These are phyloP conservation scores for Chunga burmeisteri DNA, from an alignment of 2,113 vertebrate genomes.

Conservation along the genomic window DNA sequence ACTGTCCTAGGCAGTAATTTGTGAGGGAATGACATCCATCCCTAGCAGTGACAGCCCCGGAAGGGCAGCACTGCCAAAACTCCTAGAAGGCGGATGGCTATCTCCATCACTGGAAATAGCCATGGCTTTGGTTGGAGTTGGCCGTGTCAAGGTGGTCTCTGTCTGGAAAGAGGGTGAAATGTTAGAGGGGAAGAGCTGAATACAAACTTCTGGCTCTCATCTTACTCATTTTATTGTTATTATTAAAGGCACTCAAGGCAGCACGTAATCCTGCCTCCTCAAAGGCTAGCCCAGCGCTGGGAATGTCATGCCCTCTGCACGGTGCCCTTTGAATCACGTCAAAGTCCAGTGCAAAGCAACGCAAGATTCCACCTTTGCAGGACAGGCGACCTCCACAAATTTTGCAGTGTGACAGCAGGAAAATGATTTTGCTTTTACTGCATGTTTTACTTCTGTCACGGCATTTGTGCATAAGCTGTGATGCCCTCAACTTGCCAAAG, in stretches of 20 bases:
- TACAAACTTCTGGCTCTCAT: background rate
- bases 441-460: rapidly evolving
- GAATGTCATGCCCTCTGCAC: background rate
- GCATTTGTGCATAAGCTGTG: background rate
- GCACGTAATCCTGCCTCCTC: background rate
- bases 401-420: background rate
- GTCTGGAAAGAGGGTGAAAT: background rate
- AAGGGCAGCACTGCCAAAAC: background rate
- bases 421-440: background rate
- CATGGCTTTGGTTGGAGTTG: background rate
- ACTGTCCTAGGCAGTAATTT: background rate
- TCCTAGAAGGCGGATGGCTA: background rate
- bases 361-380: background rate
- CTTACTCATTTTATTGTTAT: background rate
- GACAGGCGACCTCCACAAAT: background rate
- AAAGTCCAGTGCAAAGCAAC: background rate
- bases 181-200: background rate
- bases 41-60: rapidly evolving
- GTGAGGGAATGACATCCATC: background rate
- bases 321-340: background rate
- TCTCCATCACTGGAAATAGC: background rate
- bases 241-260: background rate
- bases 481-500: background rate
- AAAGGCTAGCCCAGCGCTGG: background rate
- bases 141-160: background rate